Evolutionary conservation across 1,140 invertebrate species (phyloP).

Genomic region (Drosophila pseudoananassae): DNA sequence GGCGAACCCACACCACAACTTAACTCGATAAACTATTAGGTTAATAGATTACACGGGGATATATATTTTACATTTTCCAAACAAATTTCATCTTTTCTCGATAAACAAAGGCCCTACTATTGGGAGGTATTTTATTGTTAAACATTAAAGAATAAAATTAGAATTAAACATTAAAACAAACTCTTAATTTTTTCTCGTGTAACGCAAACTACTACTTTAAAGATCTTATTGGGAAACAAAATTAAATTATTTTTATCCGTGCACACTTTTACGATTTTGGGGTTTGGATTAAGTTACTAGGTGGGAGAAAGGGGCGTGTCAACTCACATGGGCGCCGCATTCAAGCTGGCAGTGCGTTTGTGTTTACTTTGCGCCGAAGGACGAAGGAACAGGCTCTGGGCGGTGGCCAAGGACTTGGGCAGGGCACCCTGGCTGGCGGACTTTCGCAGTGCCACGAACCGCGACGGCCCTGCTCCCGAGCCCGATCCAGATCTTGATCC

Average conservation of each 20-base stretch:
- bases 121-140: no score
- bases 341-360: constrained; percentile 70
- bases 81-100: no score
- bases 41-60: constrained; percentile 26
- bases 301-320: constrained; percentile 9
- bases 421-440: constrained; percentile 71
- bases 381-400: constrained; percentile 59
- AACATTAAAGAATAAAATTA: no score
- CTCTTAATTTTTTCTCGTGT: not conserved
- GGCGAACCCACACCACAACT: constrained; percentile 65
- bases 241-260: not conserved
- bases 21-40: constrained; percentile 30
- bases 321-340: constrained; percentile 70
- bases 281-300: not conserved
- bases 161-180: no score
- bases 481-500: constrained; percentile 11
- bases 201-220: not conserved
- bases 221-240: not conserved
- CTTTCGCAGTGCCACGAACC: constrained; percentile 61
- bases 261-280: not conserved
- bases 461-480: constrained; percentile 29
- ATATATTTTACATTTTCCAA: not conserved
- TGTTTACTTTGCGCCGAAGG: constrained; percentile 53
- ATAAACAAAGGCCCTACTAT: no score
- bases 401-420: constrained; percentile 73